These are phyloP conservation scores for Theocolax elegans DNA, from an alignment of 1,140 invertebrate species.

Conservation along the genomic window DNA sequence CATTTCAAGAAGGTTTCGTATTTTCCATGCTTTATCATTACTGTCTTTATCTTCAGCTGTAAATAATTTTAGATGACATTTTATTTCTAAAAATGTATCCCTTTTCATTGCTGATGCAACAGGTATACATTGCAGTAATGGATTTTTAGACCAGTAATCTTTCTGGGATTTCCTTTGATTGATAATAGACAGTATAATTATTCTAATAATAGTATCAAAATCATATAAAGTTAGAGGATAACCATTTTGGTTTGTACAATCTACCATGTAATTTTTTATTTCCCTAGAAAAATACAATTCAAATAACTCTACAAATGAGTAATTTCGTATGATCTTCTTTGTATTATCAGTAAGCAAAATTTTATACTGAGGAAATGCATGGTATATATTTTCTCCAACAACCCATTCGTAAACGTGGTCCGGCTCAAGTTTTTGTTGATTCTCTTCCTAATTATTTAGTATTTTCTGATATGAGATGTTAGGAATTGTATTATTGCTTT, in stretches of 20 bases:
- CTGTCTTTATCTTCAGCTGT: background rate
- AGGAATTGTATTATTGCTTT: no score
- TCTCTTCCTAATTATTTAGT: no score
- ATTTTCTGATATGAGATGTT: no score
- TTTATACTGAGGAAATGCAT: background rate
- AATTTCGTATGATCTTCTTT: background rate
- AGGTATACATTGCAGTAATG: background rate
- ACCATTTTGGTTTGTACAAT: background rate
- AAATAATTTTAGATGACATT: background rate
- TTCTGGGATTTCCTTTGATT: conserved; percentile 3
- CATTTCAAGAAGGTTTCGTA: background rate
- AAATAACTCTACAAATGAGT: background rate
- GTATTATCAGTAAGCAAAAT: background rate
- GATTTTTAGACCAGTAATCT: conserved; percentile 16
- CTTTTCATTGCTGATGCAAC: background rate
- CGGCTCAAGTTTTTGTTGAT: no score
- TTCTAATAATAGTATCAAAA: conserved; percentile 7
- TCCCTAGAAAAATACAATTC: conserved; percentile 15
- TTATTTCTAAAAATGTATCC: conserved; percentile 3
- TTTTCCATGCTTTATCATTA: conserved; percentile 6
- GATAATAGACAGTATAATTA: background rate
- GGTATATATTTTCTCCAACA: background rate
- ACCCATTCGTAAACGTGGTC: conserved; percentile 5
- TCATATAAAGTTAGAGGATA: background rate
- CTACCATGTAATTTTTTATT: conserved; percentile 8